phyloP scores from a whole-genome alignment of 2,888 invertebrate species.

The Eretmocerus hayati region DNA sequence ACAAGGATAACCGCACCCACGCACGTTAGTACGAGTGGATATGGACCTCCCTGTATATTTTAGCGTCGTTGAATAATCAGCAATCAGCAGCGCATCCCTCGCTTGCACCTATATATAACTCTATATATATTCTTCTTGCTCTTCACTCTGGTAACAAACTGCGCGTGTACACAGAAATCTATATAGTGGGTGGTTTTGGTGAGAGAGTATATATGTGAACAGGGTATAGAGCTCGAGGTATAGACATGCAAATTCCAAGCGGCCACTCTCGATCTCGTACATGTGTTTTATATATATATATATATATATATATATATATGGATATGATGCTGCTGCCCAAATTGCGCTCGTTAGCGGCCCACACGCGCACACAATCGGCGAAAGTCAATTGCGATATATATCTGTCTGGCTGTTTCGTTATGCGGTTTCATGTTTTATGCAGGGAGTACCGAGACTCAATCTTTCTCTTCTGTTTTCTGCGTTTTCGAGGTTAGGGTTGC shows the following conservation, averaged over 20 bases:
- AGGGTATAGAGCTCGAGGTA: constrained; percentile 15
- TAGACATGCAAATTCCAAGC: constrained; percentile 24
- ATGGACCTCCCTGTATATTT: constrained; percentile 36
- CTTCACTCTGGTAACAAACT: constrained; percentile 35
- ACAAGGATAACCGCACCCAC: neutral
- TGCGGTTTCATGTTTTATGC: neutral
- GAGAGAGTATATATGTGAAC: no score
- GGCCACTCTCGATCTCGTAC: neutral
- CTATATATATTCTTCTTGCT: no score
- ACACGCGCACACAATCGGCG: constrained; percentile 10
- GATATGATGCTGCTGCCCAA: no score
- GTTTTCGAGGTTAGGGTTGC: no score
- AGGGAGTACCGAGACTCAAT: no score
- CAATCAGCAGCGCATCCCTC: constrained; percentile 36
- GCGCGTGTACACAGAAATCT: constrained; percentile 30
- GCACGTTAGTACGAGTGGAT: neutral
- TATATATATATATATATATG: no score
- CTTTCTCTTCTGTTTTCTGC: no score
- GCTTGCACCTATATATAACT: no score
- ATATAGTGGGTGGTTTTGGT: neutral
- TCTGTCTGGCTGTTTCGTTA: no score
- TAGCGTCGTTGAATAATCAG: constrained; percentile 44
- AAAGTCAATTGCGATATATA: constrained; percentile 1
- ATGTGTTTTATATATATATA: no score
- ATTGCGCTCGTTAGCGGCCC: constrained; percentile 20